Evolutionary conservation across 1,140 invertebrate genomes (phyloP), one percentile per base, ranked within the genome.

Genomic region (Papilio machaon): DNA sequence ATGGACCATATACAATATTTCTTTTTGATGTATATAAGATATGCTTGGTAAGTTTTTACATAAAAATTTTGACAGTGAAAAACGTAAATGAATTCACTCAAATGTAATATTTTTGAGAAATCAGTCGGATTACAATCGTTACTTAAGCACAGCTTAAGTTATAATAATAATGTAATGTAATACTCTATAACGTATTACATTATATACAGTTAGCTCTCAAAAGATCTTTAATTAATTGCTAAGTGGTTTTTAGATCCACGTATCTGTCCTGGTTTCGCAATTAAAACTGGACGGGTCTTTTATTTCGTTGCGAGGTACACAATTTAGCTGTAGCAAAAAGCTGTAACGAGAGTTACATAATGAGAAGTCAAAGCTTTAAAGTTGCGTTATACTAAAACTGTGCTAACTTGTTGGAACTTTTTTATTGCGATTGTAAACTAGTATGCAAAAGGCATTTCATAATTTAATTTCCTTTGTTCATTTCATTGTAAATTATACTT

Each of bases 141-240:
- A 49, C 11, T 2, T 49, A 49, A 11, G 46, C 2, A 47, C 46
- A 11, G 47, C 47, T 49, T 49, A 5, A 13, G 11, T 49, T 13
- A 49, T 49, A 13, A 7, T 49, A 11, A 49, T 13, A 49, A 47
- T 47, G 46, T 47, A 47, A 47, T 1, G 46, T 47, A 47, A 47
- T 13, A 49, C 23, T 30, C 23, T 1, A 30, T 30, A 30, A 30
- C 2, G 11, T 49, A 49, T 47, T 47, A 47, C 11, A 3, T 49
- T 13, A 49, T 49, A 54, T 19, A 85, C 89, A 88, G 89, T 89
- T 87, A 85, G 87, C 79, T 83, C 86, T 89, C 23, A 67, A 6
- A 35, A 67, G 23, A 64, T 64, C 19, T 64, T 67, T 70, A 7
- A 35, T 70, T 60, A 70, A 70, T 70, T 70, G 35, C 30, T 30